phyloP scores from a whole-genome alignment of 2,113 vertebrate species.

The Neomonachus schauinslandi region DNA sequence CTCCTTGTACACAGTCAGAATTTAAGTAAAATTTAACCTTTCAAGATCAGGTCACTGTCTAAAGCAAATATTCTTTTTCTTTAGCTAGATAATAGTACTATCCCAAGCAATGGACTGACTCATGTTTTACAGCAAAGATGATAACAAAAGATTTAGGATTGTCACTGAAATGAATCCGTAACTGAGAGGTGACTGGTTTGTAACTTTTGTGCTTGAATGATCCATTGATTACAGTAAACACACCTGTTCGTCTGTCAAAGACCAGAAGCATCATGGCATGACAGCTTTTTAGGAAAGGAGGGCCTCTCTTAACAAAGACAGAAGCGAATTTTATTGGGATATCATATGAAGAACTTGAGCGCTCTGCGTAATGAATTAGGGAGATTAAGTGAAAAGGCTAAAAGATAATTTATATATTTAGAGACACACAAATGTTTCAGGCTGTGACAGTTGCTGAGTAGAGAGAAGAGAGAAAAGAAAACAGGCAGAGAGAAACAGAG shows the following conservation, averaged over 20 bases:
- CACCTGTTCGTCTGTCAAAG: constrained; percentile 31
- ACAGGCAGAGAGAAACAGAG: background rate
- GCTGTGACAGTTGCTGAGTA: background rate
- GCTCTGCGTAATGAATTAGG: background rate
- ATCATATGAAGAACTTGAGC: background rate
- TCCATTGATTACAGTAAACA: constrained; percentile 73
- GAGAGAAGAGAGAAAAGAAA: constrained; percentile 23
- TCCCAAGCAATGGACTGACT: constrained; percentile 66
- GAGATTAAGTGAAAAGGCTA: background rate
- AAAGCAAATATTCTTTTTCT: constrained; percentile 77
- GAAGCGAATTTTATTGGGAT: background rate
- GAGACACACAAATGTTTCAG: background rate
- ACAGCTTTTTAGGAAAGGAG: background rate
- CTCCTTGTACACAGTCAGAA: constrained; percentile 72
- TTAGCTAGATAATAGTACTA: constrained; percentile 71
- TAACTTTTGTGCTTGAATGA: constrained; percentile 76
- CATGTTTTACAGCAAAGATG: constrained; percentile 80
- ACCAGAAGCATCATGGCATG: background rate
- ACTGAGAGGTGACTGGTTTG: constrained; percentile 71
- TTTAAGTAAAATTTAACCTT: constrained; percentile 74
- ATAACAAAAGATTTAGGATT: constrained; percentile 78
- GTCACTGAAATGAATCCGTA: constrained; percentile 77
- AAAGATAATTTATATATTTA: constrained; percentile 26
- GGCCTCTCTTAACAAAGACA: constrained; percentile 5
- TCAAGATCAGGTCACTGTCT: constrained; percentile 75